Evolutionary conservation across 1,140 invertebrate species (phyloP), one percentile per base, ranked within the genome.

Genomic region (Dolichoris vasculosae): DNA sequence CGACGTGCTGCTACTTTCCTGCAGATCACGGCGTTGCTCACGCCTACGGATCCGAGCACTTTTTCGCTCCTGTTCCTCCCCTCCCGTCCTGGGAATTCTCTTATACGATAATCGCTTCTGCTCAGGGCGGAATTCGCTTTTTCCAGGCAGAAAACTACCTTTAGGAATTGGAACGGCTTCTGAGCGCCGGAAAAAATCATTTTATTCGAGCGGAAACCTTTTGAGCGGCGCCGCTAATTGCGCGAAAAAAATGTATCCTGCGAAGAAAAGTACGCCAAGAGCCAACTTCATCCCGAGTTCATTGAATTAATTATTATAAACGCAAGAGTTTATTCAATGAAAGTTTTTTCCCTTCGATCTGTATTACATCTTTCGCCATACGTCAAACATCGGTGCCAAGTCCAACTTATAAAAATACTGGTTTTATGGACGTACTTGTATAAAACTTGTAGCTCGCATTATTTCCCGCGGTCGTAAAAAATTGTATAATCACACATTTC

Each of bases 241-340:
- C 26, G n/a, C 51, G 78, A 20, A 80, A 80, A 80, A 79, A 59
- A 59, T 73, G 69, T 17, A 73, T 73, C 69, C 69, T 73, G 40
- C 69, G 69, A 73, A 23, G 69, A 73, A 73, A 38, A 43, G 38
- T 2, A 20, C 11, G n/a, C 6, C 4, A 1, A 2, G 17, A 26
- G 20, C 26, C 23, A 26, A 20, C 55, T 59, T 55, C 51, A 51
- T n/a, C 4, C 35, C 35, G 35, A 23, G 35, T 23, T 69, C 64
- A 32, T 11, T n/a, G 64, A 35, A 38, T 69, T 69, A 32, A 69
- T 69, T 38, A 15, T 15, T 38, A n/a, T 35, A 2, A 69, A 69
- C 17, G 59, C 30, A 30, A 67, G 9, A 55, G 55, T 59, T 23
- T 59, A 59, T 9, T 26, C 55, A 59, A 26, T 9, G 23, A 59